These are phyloP conservation scores for Drosophila truncata DNA, from an alignment of 1,140 invertebrate species.

Conservation along the genomic window DNA sequence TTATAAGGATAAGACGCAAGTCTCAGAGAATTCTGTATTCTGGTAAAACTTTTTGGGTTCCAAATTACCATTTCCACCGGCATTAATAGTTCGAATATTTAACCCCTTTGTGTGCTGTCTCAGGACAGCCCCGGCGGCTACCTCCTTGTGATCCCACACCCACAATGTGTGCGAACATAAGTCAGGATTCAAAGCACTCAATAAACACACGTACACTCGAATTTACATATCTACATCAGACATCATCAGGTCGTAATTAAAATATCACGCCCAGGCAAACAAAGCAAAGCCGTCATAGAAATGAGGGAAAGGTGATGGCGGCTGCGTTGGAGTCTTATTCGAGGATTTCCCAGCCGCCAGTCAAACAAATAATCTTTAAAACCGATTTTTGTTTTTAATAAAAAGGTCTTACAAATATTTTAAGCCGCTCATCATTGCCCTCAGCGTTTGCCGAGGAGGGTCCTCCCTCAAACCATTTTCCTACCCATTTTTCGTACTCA, in stretches of 20 bases:
- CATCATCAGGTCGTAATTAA: slow-evolving; percentile 69
- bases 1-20: slow-evolving; percentile 24
- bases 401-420: slow-evolving; percentile 79
- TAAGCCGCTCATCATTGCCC: slow-evolving; percentile 79
- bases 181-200: slow-evolving; percentile 70
- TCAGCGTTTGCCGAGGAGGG: slow-evolving; percentile 10
- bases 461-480: slow-evolving; percentile 2
- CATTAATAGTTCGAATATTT: slow-evolving; percentile 49
- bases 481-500: slow-evolving; percentile 9
- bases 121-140: neutral
- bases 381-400: slow-evolving; percentile 66
- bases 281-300: slow-evolving; percentile 31
- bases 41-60: slow-evolving; percentile 27
- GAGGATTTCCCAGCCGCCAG: slow-evolving; percentile 31
- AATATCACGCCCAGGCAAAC: slow-evolving; percentile 79
- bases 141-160: neutral
- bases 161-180: slow-evolving; percentile 22
- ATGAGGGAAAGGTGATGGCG: neutral
- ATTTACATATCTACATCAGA: slow-evolving; percentile 58
- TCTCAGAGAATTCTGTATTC: slow-evolving; percentile 5
- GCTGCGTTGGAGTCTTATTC: neutral
- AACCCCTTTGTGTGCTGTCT: slow-evolving; percentile 28
- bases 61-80: slow-evolving; percentile 35
- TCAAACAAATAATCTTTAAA: slow-evolving; percentile 75
- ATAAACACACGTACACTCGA: slow-evolving; percentile 52